Evolutionary conservation across 1,140 invertebrate species (phyloP).

Genomic region (Ceratoteleas bidentatus): DNA sequence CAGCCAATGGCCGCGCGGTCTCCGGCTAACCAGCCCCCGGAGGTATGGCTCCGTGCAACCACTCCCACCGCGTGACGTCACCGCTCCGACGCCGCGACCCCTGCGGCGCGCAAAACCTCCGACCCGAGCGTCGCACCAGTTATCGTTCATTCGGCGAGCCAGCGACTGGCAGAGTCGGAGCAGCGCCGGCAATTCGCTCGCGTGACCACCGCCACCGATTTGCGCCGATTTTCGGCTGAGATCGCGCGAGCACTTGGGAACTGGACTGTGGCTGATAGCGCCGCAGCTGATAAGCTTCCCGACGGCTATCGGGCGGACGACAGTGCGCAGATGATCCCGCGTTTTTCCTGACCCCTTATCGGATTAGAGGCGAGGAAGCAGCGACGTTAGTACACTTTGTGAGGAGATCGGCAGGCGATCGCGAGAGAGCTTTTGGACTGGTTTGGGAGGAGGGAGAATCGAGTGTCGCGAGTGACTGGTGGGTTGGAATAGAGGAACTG

Average conservation of each 20-base stretch:
- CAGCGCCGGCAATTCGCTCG: too few species aligned
- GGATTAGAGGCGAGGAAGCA: constrained; percentile 5
- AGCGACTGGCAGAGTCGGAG: too few species aligned
- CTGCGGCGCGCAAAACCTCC: constrained; percentile 55
- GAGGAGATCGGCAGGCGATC: constrained; percentile 11
- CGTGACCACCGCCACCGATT: too few species aligned
- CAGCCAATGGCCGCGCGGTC: constrained; percentile 71
- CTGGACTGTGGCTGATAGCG: too few species aligned
- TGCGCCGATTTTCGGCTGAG: too few species aligned
- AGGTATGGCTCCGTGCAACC: constrained; percentile 60
- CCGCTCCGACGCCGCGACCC: constrained; percentile 44
- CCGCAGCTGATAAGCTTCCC: too few species aligned
- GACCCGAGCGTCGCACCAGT: constrained; percentile 68
- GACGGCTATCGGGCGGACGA: constrained; percentile 43
- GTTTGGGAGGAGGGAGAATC: neutral
- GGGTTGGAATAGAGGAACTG: too few species aligned
- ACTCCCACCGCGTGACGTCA: constrained; percentile 73
- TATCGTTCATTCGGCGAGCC: constrained; percentile 74
- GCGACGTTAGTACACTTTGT: too few species aligned
- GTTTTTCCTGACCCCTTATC: constrained; percentile 57
- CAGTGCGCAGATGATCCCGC: constrained; percentile 37
- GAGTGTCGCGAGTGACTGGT: too few species aligned
- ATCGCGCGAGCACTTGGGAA: too few species aligned
- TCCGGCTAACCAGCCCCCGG: constrained; percentile 67
- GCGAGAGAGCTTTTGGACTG: constrained; percentile 2